A percentile compares a stretch with the other conserved stretches of the same genome.
Evolutionary conservation across 2,797 vertebrate species (phyloP).

Genomic region (Cynopterus sphinx): DNA sequence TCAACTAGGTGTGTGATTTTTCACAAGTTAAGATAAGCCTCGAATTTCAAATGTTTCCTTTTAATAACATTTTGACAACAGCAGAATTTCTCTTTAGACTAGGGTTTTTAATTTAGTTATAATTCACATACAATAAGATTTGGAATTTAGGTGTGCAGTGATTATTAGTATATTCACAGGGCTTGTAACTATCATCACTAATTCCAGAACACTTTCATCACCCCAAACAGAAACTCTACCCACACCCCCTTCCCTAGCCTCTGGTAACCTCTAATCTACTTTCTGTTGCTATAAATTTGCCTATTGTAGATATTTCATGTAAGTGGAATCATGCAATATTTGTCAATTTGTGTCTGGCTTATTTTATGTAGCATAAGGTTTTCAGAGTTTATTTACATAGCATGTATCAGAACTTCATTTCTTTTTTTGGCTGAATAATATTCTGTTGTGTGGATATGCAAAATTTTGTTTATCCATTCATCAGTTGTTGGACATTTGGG

Average conservation of each 20-base stretch:
- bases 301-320: background rate
- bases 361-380: background rate
- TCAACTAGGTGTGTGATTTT: background rate
- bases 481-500: background rate
- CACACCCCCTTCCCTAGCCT: background rate
- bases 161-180: background rate
- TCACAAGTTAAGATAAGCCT: background rate
- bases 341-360: background rate
- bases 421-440: background rate
- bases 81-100: background rate
- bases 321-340: background rate
- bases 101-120: background rate
- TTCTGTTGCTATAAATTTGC: background rate
- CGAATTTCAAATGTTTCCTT: background rate
- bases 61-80: background rate
- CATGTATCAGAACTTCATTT: background rate
- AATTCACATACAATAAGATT: background rate
- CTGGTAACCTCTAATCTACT: background rate
- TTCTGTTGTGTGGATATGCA: background rate
- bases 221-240: background rate
- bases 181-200: background rate
- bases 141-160: background rate
- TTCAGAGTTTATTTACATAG: background rate
- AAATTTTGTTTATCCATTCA: background rate
- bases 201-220: background rate